Base-by-base conservation (phyloP, 2,888 invertebrate genomes). In the Autographa gamma region DNA sequence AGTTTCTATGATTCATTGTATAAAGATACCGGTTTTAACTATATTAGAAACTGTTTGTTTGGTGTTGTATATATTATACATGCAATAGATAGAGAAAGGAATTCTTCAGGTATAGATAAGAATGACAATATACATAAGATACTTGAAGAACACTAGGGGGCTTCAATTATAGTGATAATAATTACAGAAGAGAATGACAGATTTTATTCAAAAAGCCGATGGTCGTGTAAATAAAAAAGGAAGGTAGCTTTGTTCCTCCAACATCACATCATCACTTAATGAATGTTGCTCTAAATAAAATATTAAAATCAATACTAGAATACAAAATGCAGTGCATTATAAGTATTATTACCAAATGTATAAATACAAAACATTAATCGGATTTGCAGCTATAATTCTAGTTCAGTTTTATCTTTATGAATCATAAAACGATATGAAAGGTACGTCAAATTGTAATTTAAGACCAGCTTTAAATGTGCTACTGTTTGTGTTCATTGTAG, bases 1-100 rank as follows among this genome's bases (percentile, higher is more conserved):
- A 76, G 78, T 77, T 80, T 78, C 73, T 81, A 81, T 88, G 85
- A 88, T 80, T 88, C 86, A 86, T 82, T 74, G 60, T 73, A 63
- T 76, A 69, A 81, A 78, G 66, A 62, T 60, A 80, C 25, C 19
- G 58, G 63, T 72, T 69, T 62, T 25, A 80, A 59, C 19, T 54
- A 64, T 73, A 80, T 80, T 69, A 69, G 69, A 77, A 77, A 73
- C 25, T 66, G 63, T 65, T 32, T 56, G 68, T 54, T 61, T 71
- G 65, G 72, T 72, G 54, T 76, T 43, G 67, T 68, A 67, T 38
- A 60, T 3, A 63, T 54, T 71, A 63, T 18, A 25, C 38, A 64
- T 9, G 61, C 66, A 60, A 32, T 31, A 68, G 56, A 65, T 60
- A 58, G 60, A 63, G 63, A 61, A 66, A 60, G 52, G 38, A 25